These are phyloP conservation scores for Dinoponera quadriceps DNA, from an alignment of 1,140 invertebrate species.

Conservation along the genomic window DNA sequence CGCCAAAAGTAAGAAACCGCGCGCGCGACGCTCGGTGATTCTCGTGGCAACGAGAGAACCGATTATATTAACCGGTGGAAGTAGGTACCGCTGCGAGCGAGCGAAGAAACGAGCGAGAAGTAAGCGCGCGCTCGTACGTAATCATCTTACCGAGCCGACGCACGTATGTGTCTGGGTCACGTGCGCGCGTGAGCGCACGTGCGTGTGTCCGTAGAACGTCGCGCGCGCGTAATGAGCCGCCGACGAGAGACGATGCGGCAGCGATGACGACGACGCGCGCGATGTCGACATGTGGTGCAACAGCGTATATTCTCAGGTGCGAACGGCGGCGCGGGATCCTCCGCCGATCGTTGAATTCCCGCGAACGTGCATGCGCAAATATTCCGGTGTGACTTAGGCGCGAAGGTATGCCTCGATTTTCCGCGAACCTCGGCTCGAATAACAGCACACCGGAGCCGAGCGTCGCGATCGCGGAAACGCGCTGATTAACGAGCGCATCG, in stretches of 20 bases:
- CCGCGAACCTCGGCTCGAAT: neutral
- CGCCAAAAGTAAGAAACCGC: too few relatives aligned
- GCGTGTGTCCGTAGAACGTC: conserved; percentile 29
- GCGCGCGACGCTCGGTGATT: too few relatives aligned
- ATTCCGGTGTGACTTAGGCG: neutral
- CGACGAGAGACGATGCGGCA: neutral
- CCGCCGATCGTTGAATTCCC: conserved; percentile 33
- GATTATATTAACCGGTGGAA: neutral
- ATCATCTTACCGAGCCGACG: conserved; percentile 49
- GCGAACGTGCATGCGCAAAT: conserved; percentile 30
- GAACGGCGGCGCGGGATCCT: conserved; percentile 34
- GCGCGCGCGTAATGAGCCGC: conserved; percentile 22
- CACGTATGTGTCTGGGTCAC: conserved; percentile 56
- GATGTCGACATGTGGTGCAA: conserved; percentile 76
- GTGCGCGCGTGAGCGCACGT: conserved; percentile 33
- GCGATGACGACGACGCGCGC: conserved; percentile 14
- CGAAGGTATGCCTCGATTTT: conserved; percentile 26
- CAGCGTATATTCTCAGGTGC: conserved; percentile 66
- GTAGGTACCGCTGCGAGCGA: conserved; percentile 30
- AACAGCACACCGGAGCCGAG: too few relatives aligned
- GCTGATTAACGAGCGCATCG: too few relatives aligned
- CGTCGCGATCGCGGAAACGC: too few relatives aligned
- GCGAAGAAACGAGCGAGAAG: neutral
- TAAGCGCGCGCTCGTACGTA: conserved; percentile 38
- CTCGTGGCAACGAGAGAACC: neutral